These are phyloP conservation scores for Ictidomys tridecemlineatus DNA, from an alignment of 2,113 vertebrate genomes.

Conservation along the genomic window DNA sequence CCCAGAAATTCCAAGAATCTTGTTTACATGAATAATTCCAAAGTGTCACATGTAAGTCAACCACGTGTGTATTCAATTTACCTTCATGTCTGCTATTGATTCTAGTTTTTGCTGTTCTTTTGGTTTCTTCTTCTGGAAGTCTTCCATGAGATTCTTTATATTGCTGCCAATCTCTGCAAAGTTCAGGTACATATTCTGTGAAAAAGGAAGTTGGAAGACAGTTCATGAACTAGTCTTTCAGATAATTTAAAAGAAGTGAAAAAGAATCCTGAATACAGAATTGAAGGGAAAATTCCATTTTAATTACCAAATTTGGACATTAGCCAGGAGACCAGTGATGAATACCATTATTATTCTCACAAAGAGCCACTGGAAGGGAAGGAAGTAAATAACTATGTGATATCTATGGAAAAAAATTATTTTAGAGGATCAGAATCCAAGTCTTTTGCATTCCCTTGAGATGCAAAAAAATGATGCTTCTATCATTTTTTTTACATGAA, in stretches of 20 bases:
- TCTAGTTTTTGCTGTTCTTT: conserved; percentile 98
- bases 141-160: conserved; percentile 99
- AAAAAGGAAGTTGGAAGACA: conserved; percentile 7
- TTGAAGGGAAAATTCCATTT: conserved; percentile 69
- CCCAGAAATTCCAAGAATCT: conserved; percentile 54
- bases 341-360: conserved; percentile 59
- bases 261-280: conserved; percentile 41
- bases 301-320: conserved; percentile 60
- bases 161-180: conserved; percentile 98
- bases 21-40: conserved; percentile 44
- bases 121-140: conserved; percentile 97
- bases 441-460: neutral
- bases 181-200: conserved; percentile 98
- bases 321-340: conserved; percentile 46
- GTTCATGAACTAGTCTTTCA: conserved; percentile 37
- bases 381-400: conserved; percentile 19
- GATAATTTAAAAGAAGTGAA: conserved; percentile 53
- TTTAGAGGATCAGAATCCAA: neutral
- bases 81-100: conserved; percentile 99
- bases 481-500: neutral
- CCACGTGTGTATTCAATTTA: conserved; percentile 71
- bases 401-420: neutral
- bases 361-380: conserved; percentile 22
- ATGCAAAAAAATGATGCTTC: neutral
- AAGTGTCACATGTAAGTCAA: conserved; percentile 41